Percentiles rank a stretch among this genome's conserved stretches.
phyloP scores from a whole-genome alignment of 2,113 vertebrate species.

The Zeus faber region DNA sequence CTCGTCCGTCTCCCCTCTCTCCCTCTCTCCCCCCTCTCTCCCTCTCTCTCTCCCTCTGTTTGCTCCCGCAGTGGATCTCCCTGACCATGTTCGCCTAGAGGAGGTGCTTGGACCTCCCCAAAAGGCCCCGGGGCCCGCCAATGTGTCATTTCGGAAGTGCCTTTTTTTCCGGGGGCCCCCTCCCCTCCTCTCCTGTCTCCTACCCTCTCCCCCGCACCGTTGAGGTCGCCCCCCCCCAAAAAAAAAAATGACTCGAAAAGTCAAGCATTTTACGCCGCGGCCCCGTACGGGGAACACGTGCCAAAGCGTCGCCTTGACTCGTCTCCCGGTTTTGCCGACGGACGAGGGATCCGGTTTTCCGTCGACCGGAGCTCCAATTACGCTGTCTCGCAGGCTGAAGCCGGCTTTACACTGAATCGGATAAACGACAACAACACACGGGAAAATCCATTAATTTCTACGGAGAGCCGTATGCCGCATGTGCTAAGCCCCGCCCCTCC shows the following conservation, averaged over 20 bases:
- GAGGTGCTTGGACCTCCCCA: background rate
- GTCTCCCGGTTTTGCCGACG: no score
- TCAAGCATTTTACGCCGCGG: no score
- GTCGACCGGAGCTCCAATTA: no score
- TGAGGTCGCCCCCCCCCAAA: background rate
- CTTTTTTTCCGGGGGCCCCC: constrained; percentile 33
- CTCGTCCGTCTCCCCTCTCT: background rate
- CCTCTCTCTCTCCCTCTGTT: constrained; percentile 5
- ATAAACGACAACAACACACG: no score
- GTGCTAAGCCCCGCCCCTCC: no score
- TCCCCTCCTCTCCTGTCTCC: constrained; percentile 16
- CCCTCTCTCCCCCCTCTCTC: background rate
- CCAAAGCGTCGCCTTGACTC: constrained; percentile 13
- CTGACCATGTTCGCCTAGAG: constrained; percentile 78
- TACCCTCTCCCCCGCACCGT: no score
- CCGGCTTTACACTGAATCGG: no score
- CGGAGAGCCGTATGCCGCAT: no score
- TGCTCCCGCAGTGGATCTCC: constrained; percentile 69
- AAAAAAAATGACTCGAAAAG: no score
- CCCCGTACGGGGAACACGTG: constrained; percentile 33
- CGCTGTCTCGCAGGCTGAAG: no score
- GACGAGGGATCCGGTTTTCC: no score
- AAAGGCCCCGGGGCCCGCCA: background rate
- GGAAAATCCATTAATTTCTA: no score
- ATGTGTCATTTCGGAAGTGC: constrained; percentile 54